Evolutionary conservation across 92 coral and sea anemone species (phyloP), one percentile per base, ranked within the genome.

Genomic region (Paragorgia papillata): DNA sequence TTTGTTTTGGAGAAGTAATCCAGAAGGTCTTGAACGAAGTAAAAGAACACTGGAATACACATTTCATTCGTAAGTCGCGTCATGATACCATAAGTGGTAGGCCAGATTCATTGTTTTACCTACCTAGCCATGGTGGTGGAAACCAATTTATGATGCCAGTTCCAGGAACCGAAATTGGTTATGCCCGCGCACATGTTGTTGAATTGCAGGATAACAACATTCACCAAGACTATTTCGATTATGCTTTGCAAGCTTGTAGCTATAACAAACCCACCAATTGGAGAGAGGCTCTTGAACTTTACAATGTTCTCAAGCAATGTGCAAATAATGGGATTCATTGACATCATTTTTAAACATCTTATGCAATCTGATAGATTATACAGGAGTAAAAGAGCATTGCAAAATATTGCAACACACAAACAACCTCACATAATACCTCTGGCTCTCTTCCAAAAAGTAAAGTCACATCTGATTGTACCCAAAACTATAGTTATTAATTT

Each of bases 31-130:
- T 87, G 29, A 32, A 83, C 31, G 82, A 79, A 43, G 80, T 84
- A 13, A 87, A 87, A 74, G 80, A 79, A 48, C 88, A 87, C 59
- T 87, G 91, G 91, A 87, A 87, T 67, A 79, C 88, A 37, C 88
- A 83, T 79, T 83, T 83, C 12, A 83, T 83, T 22, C 76, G 83
- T 32, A 67, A 71, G 50, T 86, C 84, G 31, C 60, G 80, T 35
- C 82, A 82, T 77, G 90, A 86, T 69, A 86, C 90, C 25, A 31
- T 88, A 34, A 84, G 57, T 58, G 87, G 92, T 44, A 44, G 87
- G 80, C 87, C 92, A 8, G 87, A 78, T 64, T 81, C 85, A 76
- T 59, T 88, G 80, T 88, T 73, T 79, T 88, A 76, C 71, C 80
- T 88, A 71, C 80, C 85, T 8, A 89, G 85, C 82, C 67, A 24